Evolutionary conservation across 2,113 vertebrate species (phyloP), one percentile per base, ranked within the genome.

Genomic region (Centropus bengalensis): DNA sequence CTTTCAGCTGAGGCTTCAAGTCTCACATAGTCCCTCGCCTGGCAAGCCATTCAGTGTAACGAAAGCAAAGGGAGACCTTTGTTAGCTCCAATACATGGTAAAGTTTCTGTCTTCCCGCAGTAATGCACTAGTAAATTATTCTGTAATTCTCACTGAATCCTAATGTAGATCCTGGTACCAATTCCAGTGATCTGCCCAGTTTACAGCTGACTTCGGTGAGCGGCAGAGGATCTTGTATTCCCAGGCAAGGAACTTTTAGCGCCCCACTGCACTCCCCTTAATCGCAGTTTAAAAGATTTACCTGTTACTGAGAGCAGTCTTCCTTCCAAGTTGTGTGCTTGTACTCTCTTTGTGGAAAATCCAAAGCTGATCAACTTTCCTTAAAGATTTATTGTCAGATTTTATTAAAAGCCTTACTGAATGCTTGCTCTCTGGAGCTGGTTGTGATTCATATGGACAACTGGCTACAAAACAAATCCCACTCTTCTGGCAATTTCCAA

Each of bases 231-330:
- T 38, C 49, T 3, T 10, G 12, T 17, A 22, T 15, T 70, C 73
- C 55, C 81, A 77, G 21, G 17, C 32, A 60, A 47, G 45, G 51
- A 60, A 47, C 12, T 26, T 70, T 30, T 44, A 36, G 59, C 1
- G 10, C 5, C 14, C 14, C 2, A 23, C 32, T 2, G 11, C 38
- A 23, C 9, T 77, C 28, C 26, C 38, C 17, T 64, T 26, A 38
- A 40, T 11, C 60, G 27, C 75, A 64, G 20, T 14, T 42, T 42
- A 21, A 17, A 87, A 33, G 24, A 59, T 78, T 71, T 8, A 33
- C 54, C 30, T 27, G 0, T 5, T 4, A 30, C n/a, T 64, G 71
- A 73, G 63, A 64, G 83, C 0, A 36, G 4, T 2, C 20, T 33
- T 89, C 59, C 44, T 54, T 40, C 71, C 45, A 15, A 16, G 14